A percentile compares a stretch with the other conserved stretches of the same genome.
Conservation (phyloP, 1,140 invertebrate species). For the Helicorthomorpha holstii region DNA sequence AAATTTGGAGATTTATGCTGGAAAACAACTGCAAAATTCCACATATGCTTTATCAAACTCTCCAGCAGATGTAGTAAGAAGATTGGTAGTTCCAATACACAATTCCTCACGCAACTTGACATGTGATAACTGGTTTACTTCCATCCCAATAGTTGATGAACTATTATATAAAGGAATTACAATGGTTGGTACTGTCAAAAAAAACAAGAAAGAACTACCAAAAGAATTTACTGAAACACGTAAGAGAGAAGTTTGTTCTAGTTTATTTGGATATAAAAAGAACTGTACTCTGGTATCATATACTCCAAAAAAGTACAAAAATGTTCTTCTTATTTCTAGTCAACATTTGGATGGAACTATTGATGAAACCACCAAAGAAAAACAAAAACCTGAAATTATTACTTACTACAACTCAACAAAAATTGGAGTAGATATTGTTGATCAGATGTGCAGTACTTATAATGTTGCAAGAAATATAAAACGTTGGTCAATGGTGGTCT, state of each 20-base stretch:
- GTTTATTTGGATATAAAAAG: background rate
- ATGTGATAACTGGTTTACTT: constrained; percentile 9
- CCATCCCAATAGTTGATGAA: constrained; percentile 1
- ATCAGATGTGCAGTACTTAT: no score
- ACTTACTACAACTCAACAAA: no score
- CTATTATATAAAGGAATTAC: background rate
- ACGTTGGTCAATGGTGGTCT: no score
- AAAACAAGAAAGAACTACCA: constrained; percentile 27
- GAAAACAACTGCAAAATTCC: background rate
- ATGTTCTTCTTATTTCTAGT: constrained; percentile 11
- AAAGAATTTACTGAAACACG: constrained; percentile 11
- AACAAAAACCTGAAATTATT: no score
- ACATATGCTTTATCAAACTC: background rate
- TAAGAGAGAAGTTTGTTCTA: constrained; percentile 15
- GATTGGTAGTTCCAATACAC: background rate
- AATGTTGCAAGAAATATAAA: no score
- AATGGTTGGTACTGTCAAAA: constrained; percentile 20
- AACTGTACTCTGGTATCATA: constrained; percentile 22
- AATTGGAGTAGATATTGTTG: no score
- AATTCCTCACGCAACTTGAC: constrained; percentile 5
- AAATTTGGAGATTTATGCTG: constrained; percentile 17
- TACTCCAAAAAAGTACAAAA: constrained; percentile 12
- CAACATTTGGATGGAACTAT: constrained; percentile 12
- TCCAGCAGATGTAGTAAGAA: constrained; percentile 3
- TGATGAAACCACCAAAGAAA: no score